Percentiles rank a stretch among this genome's conserved stretches.
phyloP scores from a whole-genome alignment of 2,888 invertebrate genomes.

The Leptinotarsa rubiginosa region DNA sequence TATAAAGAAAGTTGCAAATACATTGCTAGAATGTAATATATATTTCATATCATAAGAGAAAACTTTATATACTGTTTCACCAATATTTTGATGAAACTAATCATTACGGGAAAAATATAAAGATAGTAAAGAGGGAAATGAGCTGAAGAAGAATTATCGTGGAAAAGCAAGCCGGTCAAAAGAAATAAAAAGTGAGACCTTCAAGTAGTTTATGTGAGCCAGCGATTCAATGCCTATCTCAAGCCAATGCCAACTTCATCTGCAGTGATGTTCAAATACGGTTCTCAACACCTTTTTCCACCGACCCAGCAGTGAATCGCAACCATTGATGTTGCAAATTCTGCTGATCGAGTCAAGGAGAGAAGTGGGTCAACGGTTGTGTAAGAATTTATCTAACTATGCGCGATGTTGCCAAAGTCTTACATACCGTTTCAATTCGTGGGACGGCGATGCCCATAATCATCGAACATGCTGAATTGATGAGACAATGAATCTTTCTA shows the following conservation, averaged over 20 bases:
- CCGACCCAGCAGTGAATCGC: constrained; percentile 43
- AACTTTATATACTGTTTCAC: no score
- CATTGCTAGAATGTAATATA: no score
- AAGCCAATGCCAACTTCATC: neutral
- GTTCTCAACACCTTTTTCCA: neutral
- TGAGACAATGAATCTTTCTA: neutral
- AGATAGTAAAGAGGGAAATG: no score
- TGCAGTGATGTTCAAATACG: neutral
- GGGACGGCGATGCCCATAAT: neutral
- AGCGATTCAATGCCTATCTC: neutral
- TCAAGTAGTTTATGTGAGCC: no score
- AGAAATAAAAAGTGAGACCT: no score
- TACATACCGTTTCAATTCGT: neutral
- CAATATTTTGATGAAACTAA: no score
- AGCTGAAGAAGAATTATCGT: no score
- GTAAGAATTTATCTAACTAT: constrained; percentile 54
- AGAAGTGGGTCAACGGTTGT: constrained; percentile 57
- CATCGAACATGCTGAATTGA: neutral
- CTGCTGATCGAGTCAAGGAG: constrained; percentile 48
- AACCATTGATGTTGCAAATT: constrained; percentile 47
- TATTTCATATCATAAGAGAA: no score
- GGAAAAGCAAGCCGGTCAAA: no score
- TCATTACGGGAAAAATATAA: no score
- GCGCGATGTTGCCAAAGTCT: constrained; percentile 40
- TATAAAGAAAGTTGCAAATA: no score